Percentiles rank a stretch among this genome's conserved stretches.
Evolutionary conservation across 2,888 invertebrate species (phyloP).

Genomic region (Sarcophaga caerulescens): DNA sequence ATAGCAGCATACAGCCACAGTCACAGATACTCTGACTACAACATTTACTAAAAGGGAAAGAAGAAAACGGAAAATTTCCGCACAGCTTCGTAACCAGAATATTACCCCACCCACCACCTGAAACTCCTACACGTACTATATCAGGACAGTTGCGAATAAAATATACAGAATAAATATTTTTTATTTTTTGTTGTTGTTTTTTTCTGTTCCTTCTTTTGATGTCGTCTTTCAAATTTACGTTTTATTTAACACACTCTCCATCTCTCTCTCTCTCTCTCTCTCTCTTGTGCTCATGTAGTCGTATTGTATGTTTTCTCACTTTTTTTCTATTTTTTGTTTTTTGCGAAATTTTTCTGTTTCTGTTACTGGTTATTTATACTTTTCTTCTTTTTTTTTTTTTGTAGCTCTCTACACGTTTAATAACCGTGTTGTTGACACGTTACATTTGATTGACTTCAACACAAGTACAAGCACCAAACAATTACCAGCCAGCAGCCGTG

Average conservation of each 20-base stretch:
- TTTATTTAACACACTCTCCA: constrained; percentile 34
- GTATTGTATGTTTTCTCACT: not conserved
- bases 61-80: no score
- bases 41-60: no score
- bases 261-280: no score
- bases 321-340: not conserved
- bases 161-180: not conserved
- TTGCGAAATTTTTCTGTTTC: not conserved
- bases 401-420: constrained; percentile 53
- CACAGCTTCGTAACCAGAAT: no score
- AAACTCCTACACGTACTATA: no score
- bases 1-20: not conserved
- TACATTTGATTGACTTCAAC: constrained; percentile 64
- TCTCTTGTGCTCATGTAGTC: not conserved
- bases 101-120: no score
- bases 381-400: not conserved
- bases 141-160: no score
- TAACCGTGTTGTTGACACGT: constrained; percentile 66
- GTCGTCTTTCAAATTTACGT: constrained; percentile 27
- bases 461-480: constrained; percentile 50
- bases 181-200: not conserved
- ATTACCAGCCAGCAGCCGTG: constrained; percentile 23
- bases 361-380: not conserved
- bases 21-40: no score
- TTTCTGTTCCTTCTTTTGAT: no score